Evolutionary conservation across 1,140 invertebrate species (phyloP), one percentile per base, ranked within the genome.

Genomic region (Drosophila ironensis): DNA sequence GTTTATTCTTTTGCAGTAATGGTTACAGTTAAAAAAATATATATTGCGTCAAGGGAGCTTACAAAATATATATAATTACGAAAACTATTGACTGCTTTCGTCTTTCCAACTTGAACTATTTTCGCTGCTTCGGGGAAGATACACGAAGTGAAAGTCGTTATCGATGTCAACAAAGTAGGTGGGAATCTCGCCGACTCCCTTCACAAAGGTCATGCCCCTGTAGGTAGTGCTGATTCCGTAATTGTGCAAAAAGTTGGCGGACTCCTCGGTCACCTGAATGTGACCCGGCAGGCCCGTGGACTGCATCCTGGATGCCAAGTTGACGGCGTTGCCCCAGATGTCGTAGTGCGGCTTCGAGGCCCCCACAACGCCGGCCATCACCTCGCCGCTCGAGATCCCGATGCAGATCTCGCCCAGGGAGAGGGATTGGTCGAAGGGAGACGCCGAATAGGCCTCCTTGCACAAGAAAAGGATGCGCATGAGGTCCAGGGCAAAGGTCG

Each of bases 281-380:
- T 93, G 92, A 33, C 95, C 95, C 11, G 93, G 90, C 67, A 93
- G 89, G 14, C 96, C 96, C 0, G 94, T 96, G 0, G 94, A 95
- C 68, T 97, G 96, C 96, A 97, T 97, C 67, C 97, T 92, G 4
- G 96, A 97, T 0, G 97, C 97, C 92, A 98, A 96, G 90, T 98
- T 98, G 0, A 98, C 97, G 0, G 96, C 94, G 90, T 98, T 95
- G 0, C 97, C 97, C 97, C 97, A 98, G 72, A 98, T 97, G 90
- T 98, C 89, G 19, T 90, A 90, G 6, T 97, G 92, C 0, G 97
- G 97, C 86, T 98, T 98, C n/a, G 95, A 93, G 0, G 95, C 95
- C 0, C 97, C 97, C 2, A 98, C 95, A 4, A 57, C 25, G 16
- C 53, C 56, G 93, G 91, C 16, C 97, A 90, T 28, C 93, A 92